Conservation (phyloP, 2,797 vertebrate genomes). For the Scolopax bukidnonensis region DNA sequence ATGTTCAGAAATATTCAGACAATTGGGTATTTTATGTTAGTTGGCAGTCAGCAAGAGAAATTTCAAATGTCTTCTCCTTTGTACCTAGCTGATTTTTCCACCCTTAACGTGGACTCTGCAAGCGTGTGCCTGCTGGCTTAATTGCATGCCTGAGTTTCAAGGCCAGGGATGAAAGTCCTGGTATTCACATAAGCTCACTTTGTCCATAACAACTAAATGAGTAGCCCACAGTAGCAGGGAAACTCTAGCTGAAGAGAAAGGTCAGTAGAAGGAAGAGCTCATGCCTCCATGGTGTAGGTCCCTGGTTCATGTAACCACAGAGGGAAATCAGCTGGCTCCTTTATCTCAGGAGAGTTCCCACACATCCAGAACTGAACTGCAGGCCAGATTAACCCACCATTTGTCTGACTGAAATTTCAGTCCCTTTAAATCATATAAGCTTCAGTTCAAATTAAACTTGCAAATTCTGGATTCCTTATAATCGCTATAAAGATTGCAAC, state of each 20-base stretch:
- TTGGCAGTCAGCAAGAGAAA: background rate
- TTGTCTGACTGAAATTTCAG: constrained; percentile 27
- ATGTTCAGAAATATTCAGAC: background rate
- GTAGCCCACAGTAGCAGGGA: background rate
- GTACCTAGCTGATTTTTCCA: constrained; percentile 2
- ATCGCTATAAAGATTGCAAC: constrained; percentile 41
- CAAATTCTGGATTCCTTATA: constrained; percentile 39
- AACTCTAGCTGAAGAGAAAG: background rate
- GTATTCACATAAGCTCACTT: background rate
- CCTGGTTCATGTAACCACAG: background rate
- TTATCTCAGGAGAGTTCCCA: background rate
- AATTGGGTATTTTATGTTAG: background rate
- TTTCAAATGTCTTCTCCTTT: background rate
- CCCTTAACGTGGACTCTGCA: background rate
- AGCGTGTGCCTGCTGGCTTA: background rate
- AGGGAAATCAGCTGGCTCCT: background rate
- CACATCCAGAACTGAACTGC: background rate
- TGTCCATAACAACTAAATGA: background rate
- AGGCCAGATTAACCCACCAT: background rate
- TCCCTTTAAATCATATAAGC: constrained; percentile 21
- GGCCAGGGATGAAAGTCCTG: background rate
- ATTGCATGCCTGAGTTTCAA: background rate
- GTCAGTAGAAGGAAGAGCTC: background rate
- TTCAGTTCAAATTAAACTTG: constrained; percentile 41
- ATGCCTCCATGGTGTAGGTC: rapidly evolving